Base-by-base conservation (phyloP, 2,113 vertebrate species). In the Puffinus mauretanicus region DNA sequence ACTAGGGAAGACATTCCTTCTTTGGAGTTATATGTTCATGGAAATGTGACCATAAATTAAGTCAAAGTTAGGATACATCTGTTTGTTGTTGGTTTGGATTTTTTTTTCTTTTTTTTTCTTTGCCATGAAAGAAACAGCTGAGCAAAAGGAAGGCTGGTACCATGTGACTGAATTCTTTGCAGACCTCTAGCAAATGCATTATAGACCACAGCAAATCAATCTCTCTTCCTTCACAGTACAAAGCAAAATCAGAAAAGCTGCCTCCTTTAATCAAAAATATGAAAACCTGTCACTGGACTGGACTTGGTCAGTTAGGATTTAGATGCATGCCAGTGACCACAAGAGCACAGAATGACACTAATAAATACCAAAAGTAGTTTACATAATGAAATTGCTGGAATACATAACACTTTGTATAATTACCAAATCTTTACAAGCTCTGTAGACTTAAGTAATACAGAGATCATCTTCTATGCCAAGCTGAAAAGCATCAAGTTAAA, bases 161-260 rank as follows among this genome's bases (percentile, higher is more conserved):
- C 16, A 42, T n/a, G 22, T 72, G 38, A 67, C 36, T 52, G 66
- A 83, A 75, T 75, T 82, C 24, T 87, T 82, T 87, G 38, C 54
- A 90, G 49, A 64, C 42, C n/a, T 82, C 55, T 64, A 82, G 34
- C 11, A 86, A 93, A 82, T 38, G 18, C 17, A 19, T 64, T 67
- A 52, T 66, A 90, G 14, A 79, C 60, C 55, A 42, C 73, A 87
- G 65, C 58, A 81, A 82, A 82, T 51, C 86, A 67, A 55, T 70
- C 58, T 82, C 22, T 73, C 30, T 93, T 73, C 54, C 44, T 78
- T 92, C 51, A 67, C 15, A 87, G 54, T 78, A 95, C 91, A 96
- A 98, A 97, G 89, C n/a, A 94, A 97, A 82, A 72, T 67, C 91
- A 96, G 83, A 90, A 96, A 94, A 94, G 11, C 51, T 82, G 52